These are phyloP conservation scores for Clarias fuscus DNA, from an alignment of 2,797 vertebrate genomes.

Conservation along the genomic window DNA sequence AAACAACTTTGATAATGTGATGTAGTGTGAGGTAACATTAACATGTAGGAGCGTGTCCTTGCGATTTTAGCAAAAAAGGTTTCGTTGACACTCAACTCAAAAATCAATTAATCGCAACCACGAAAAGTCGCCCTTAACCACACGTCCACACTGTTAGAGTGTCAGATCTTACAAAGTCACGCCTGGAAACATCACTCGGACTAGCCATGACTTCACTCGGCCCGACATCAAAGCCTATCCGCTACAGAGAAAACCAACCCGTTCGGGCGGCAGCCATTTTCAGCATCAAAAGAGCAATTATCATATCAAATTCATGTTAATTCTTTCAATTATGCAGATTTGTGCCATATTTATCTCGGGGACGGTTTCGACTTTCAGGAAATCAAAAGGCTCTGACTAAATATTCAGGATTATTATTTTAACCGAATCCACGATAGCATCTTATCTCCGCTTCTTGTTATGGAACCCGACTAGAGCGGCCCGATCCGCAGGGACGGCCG, in stretches of 20 bases:
- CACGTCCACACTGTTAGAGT: not conserved
- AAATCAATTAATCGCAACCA: not conserved
- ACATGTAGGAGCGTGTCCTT: not conserved
- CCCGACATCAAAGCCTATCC: conserved; percentile 48
- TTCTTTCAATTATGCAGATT: conserved; percentile 69
- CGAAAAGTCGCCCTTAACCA: not conserved
- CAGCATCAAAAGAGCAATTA: conserved; percentile 62
- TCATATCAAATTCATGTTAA: conserved; percentile 68
- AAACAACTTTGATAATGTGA: not conserved
- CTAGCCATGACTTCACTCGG: not conserved
- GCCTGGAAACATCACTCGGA: not conserved
- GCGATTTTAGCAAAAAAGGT: not conserved
- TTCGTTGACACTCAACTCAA: not conserved
- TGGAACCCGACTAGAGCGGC: conserved; percentile 64
- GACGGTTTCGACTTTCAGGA: conserved; percentile 70
- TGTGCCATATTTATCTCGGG: conserved; percentile 56
- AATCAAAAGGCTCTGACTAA: conserved; percentile 72
- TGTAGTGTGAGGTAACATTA: not conserved
- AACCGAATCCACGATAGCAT: conserved; percentile 65
- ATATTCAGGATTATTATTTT: conserved; percentile 65
- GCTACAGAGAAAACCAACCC: conserved; percentile 60
- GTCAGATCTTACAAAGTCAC: not conserved
- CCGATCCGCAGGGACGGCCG: conserved; percentile 45
- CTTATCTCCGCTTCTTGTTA: conserved; percentile 66
- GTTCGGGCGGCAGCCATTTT: conserved; percentile 62